These are phyloP conservation scores for Brachionus manjavacas DNA, from an alignment of 1,140 invertebrate species.

Conservation along the genomic window DNA sequence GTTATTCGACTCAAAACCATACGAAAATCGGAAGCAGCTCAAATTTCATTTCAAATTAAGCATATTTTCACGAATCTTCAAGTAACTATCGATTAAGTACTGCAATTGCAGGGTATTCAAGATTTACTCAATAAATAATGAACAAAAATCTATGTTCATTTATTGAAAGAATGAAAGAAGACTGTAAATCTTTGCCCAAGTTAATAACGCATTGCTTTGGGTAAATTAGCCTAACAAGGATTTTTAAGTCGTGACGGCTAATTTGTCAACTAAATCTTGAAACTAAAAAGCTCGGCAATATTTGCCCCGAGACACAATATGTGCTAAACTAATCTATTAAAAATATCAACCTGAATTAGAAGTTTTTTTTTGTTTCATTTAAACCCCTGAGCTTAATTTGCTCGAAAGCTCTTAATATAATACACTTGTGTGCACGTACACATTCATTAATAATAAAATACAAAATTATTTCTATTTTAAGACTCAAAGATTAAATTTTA, in stretches of 20 bases:
- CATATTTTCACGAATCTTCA: background rate
- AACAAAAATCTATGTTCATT: background rate
- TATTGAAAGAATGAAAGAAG: background rate
- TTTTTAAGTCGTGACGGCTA: background rate
- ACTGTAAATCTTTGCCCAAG: background rate
- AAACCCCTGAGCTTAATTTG: background rate
- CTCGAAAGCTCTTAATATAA: background rate
- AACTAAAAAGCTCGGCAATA: background rate
- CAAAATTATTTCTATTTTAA: background rate
- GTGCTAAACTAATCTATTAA: background rate
- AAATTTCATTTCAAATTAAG: background rate
- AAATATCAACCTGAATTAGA: background rate
- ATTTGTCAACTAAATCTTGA: background rate
- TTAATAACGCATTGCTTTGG: background rate
- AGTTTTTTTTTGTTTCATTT: background rate
- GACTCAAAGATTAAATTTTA: background rate
- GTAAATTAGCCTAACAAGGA: background rate
- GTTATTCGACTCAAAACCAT: background rate
- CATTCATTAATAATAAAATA: background rate
- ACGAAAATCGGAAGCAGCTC: background rate
- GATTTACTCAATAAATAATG: background rate
- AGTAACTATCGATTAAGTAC: background rate
- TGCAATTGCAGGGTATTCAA: background rate
- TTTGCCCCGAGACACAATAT: background rate
- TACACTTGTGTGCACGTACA: background rate